Percentiles rank a stretch among this genome's conserved stretches.
These are phyloP conservation scores for Drosophila kanapiae DNA, from an alignment of 1,140 invertebrate genomes.

Conservation along the genomic window DNA sequence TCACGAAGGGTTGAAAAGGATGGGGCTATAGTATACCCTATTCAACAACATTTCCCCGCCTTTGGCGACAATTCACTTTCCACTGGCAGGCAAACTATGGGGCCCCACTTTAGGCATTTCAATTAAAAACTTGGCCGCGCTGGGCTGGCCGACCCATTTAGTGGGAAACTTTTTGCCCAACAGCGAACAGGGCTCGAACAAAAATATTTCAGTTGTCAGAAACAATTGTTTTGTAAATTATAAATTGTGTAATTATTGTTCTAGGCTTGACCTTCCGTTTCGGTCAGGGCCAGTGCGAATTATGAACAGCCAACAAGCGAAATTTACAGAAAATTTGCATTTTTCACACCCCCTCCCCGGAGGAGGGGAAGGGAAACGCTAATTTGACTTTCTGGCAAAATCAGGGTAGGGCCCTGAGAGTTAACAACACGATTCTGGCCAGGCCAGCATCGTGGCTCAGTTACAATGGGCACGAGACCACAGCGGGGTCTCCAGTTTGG, in stretches of 20 bases:
- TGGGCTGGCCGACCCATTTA: conserved; percentile 32
- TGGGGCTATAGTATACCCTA: conserved; percentile 1
- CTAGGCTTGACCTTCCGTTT: conserved; percentile 64
- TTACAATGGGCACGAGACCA: conserved; percentile 41
- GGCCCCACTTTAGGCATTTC: conserved; percentile 54
- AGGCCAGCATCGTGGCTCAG: conserved; percentile 11
- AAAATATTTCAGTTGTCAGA: conserved; percentile 71
- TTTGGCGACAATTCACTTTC: conserved; percentile 44
- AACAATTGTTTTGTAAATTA: conserved; percentile 77
- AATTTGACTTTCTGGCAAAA: conserved; percentile 56
- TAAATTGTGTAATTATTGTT: conserved; percentile 75
- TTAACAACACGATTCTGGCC: conserved; percentile 61
- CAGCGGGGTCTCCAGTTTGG: conserved; percentile 42
- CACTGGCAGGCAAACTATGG: conserved; percentile 37
- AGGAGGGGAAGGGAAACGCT: conserved; percentile 29
- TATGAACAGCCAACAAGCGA: conserved; percentile 35
- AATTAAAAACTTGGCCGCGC: conserved; percentile 69
- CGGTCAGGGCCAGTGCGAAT: conserved; percentile 48
- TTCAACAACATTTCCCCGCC: conserved; percentile 22
- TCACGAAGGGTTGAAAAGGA: neutral
- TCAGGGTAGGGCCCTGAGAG: conserved; percentile 13
- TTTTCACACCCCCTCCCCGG: conserved; percentile 38
- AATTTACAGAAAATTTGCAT: conserved; percentile 53
- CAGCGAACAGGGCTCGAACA: conserved; percentile 33
- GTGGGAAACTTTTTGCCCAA: conserved; percentile 50